Percentiles rank a stretch among this genome's conserved stretches.
phyloP scores from a whole-genome alignment of 2,888 invertebrate genomes.

The Tipula helvola region DNA sequence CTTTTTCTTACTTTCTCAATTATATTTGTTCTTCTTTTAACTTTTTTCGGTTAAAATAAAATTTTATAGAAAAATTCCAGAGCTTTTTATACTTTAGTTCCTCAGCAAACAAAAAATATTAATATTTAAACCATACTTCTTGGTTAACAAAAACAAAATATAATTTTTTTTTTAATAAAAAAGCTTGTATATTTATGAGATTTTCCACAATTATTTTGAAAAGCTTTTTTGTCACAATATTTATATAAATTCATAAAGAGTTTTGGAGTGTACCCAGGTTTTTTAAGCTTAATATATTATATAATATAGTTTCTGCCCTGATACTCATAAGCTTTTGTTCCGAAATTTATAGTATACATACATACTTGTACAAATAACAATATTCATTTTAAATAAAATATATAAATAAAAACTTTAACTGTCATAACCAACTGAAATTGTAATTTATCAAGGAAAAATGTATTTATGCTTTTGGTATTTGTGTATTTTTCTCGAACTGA shows the following conservation, averaged over 20 bases:
- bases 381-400: background rate
- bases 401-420: background rate
- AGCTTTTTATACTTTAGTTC: background rate
- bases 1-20: background rate
- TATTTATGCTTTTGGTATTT: background rate
- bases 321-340: background rate
- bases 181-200: background rate
- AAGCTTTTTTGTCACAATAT: background rate
- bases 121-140: background rate
- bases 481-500: background rate
- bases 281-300: background rate
- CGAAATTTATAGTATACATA: background rate
- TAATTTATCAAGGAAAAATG: background rate
- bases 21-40: background rate
- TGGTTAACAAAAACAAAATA: background rate
- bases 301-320: background rate
- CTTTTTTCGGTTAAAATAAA: background rate
- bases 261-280: background rate
- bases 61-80: background rate
- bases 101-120: background rate
- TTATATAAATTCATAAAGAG: background rate
- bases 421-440: background rate
- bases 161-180: background rate
- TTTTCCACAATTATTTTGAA: background rate
- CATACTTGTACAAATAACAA: background rate